phyloP scores from a whole-genome alignment of 2,888 invertebrate genomes.

The Trachelus iudaicus region DNA sequence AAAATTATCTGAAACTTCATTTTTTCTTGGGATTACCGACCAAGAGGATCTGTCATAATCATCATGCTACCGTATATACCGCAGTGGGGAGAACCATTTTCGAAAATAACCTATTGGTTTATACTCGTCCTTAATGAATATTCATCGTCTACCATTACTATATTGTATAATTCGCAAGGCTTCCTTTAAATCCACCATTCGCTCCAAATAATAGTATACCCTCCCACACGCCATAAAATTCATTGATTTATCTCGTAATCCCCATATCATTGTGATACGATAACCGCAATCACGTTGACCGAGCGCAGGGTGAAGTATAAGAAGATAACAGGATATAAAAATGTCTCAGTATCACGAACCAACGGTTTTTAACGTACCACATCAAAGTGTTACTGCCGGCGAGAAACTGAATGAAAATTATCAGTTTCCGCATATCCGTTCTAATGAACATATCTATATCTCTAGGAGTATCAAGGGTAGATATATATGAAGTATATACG shows the following conservation, averaged over 20 bases:
- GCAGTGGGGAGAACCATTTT: background rate
- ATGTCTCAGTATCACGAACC: background rate
- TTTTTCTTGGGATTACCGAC: background rate
- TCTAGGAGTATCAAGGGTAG: background rate
- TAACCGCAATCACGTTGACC: background rate
- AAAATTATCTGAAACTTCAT: background rate
- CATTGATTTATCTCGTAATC: background rate
- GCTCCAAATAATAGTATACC: background rate
- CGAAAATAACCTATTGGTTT: background rate
- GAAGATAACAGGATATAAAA: background rate
- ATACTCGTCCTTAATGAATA: background rate
- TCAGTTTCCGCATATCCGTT: background rate
- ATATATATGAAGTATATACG: background rate
- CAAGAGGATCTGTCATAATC: background rate
- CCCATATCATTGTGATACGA: background rate
- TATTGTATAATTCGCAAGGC: background rate
- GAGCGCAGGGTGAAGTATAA: background rate
- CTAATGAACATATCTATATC: background rate
- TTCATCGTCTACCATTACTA: background rate
- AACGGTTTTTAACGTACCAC: background rate
- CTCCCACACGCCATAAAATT: background rate
- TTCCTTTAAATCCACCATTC: background rate
- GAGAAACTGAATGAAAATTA: background rate
- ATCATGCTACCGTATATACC: background rate
- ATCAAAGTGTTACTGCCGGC: background rate